phyloP scores from a whole-genome alignment of 1,140 invertebrate species.

The Drosophila pachea region DNA sequence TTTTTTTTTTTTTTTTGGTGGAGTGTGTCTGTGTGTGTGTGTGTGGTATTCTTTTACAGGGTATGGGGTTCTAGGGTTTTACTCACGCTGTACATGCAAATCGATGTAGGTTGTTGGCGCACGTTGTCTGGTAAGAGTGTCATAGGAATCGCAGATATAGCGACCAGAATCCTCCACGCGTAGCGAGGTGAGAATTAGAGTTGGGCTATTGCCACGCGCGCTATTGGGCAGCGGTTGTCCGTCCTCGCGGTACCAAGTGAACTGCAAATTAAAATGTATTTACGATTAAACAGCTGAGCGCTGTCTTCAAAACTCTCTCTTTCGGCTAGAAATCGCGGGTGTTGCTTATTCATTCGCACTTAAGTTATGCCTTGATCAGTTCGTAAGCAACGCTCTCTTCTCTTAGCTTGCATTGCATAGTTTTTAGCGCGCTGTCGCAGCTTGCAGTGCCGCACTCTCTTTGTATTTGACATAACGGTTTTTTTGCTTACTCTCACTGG shows the following conservation, averaged over 20 bases:
- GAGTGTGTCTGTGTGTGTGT: slow-evolving; percentile 9
- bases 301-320: too few species aligned
- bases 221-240: slow-evolving; percentile 73
- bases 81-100: slow-evolving; percentile 86
- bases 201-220: slow-evolving; percentile 39
- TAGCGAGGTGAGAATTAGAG: slow-evolving; percentile 79
- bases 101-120: slow-evolving; percentile 83
- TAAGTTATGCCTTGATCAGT: too few species aligned
- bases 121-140: slow-evolving; percentile 78
- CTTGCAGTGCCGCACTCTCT: too few species aligned
- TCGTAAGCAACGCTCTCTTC: too few species aligned
- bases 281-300: too few species aligned
- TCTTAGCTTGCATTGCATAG: too few species aligned
- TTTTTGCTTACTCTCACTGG: too few species aligned
- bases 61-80: slow-evolving; percentile 35
- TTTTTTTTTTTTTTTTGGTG: not conserved
- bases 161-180: slow-evolving; percentile 83
- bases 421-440: too few species aligned
- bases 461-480: too few species aligned
- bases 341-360: too few species aligned
- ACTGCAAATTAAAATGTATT: slow-evolving; percentile 40
- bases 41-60: not conserved
- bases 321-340: too few species aligned
- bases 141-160: slow-evolving; percentile 84
- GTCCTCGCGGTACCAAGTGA: slow-evolving; percentile 79